Base-by-base conservation (phyloP, 2,888 invertebrate species). In the Lingula anatina region DNA sequence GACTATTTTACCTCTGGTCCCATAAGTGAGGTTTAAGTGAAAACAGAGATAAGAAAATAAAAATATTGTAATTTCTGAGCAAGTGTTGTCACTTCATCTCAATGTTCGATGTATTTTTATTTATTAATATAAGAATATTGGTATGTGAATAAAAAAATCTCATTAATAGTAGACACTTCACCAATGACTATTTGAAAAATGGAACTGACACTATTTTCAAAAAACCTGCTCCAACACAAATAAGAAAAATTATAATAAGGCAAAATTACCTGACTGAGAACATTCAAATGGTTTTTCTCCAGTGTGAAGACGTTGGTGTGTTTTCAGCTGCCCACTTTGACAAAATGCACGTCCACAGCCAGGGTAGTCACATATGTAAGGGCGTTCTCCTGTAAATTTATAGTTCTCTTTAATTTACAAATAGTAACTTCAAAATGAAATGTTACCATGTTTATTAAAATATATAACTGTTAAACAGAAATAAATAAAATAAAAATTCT, bases 201-300 rank as follows among this genome's bases (percentile, higher is more conserved):
- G n/a, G n/a, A n/a, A n/a, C n/a, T n/a, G n/a, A n/a, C n/a, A n/a
- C n/a, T n/a, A n/a, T n/a, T n/a, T n/a, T n/a, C n/a, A n/a, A n/a
- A n/a, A n/a, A n/a, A n/a, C n/a, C n/a, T n/a, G n/a, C n/a, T 39
- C 15, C n/a, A 9, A 39, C 12, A 9, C 7, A 12, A 7, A 39
- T n/a, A 39, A 24, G 47, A 45, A n/a, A 70, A 50, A 40, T 61
- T 53, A 41, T 50, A 47, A n/a, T 21, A 51, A 18, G 15, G 40
- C 9, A 9, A 7, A 41, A 47, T 44, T 56, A 73, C 75, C 70
- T 55, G 60, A 58, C 18, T 60, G 59, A 27, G 68, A 64, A 73
- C 88, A 87, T 25, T 84, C 75, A 70, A 87, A 88, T 2, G 87
- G 87, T 64, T 86, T 86, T 66, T 87, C 87, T 25, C 87, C 87